Percentiles rank a stretch among this genome's conserved stretches.
phyloP scores from a whole-genome alignment of 2,797 vertebrate species.

The Ctenosaura bakeri region DNA sequence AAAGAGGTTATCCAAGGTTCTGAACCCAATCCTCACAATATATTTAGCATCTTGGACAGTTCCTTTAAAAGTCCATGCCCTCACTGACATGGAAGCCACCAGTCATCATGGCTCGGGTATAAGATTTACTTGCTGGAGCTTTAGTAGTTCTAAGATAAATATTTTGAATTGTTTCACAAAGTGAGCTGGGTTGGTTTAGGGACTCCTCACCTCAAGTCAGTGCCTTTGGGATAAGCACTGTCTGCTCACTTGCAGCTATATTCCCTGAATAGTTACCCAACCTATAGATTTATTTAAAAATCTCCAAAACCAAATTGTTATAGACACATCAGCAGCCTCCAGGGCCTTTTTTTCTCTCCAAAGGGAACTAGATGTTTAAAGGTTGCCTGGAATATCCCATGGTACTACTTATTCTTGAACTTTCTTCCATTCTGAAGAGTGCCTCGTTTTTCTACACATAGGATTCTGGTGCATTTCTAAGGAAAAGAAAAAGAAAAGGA shows the following conservation, averaged over 20 bases:
- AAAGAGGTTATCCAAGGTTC: no score
- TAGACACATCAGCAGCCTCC: neutral
- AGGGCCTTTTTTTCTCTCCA: conserved; percentile 8
- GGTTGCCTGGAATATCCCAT: neutral
- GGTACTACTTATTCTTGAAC: conserved; percentile 4
- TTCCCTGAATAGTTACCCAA: conserved; percentile 16
- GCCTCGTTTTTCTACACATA: neutral
- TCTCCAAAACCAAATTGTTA: conserved; percentile 14
- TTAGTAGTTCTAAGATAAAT: neutral
- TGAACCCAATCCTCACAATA: no score
- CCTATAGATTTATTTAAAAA: conserved; percentile 7
- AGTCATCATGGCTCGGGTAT: no score
- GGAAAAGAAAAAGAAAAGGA: neutral
- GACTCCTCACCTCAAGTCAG: conserved; percentile 16
- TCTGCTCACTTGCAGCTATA: neutral
- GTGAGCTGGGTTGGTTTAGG: conserved; percentile 11
- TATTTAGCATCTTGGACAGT: no score
- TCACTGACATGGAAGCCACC: no score
- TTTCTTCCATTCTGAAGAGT: conserved; percentile 1
- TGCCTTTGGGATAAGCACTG: neutral
- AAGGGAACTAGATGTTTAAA: conserved; percentile 33
- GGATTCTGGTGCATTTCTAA: neutral
- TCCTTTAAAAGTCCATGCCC: no score
- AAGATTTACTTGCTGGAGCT: conserved; percentile 1
- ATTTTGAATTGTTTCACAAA: conserved; percentile 3